phyloP scores from a whole-genome alignment of 1,140 invertebrate genomes.

The Bombus waltoni region DNA sequence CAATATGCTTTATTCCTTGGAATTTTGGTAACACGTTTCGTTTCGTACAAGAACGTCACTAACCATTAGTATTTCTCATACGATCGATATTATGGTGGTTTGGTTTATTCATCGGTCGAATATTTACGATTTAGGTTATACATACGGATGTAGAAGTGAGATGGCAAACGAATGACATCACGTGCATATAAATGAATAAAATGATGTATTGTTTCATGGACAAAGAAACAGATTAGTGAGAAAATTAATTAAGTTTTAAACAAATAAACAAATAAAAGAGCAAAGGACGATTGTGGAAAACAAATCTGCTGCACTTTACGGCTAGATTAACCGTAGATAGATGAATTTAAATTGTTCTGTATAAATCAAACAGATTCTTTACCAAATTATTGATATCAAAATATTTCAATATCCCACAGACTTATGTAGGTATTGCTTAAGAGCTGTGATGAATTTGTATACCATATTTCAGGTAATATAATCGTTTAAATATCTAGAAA shows the following conservation, averaged over 20 bases:
- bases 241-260: neutral
- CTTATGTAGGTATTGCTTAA: neutral
- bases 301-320: neutral
- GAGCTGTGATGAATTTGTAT: too few relatives aligned
- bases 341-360: neutral
- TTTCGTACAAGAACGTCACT: slow-evolving; percentile 25
- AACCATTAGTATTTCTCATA: neutral
- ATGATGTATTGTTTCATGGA: neutral
- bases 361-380: neutral
- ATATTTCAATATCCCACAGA: neutral
- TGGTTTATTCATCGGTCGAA: neutral
- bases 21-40: slow-evolving; percentile 1
- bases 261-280: neutral
- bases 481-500: too few relatives aligned
- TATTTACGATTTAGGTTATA: neutral
- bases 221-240: neutral
- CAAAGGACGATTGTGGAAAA: neutral
- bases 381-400: neutral
- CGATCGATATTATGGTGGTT: slow-evolving; percentile 24
- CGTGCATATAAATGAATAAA: neutral
- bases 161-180: neutral
- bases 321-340: neutral
- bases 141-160: too few relatives aligned
- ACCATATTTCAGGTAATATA: too few relatives aligned
- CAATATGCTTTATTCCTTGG: slow-evolving; percentile 20